Conservation (phyloP, 2,888 invertebrate species). For the Eledone cirrhosa region DNA sequence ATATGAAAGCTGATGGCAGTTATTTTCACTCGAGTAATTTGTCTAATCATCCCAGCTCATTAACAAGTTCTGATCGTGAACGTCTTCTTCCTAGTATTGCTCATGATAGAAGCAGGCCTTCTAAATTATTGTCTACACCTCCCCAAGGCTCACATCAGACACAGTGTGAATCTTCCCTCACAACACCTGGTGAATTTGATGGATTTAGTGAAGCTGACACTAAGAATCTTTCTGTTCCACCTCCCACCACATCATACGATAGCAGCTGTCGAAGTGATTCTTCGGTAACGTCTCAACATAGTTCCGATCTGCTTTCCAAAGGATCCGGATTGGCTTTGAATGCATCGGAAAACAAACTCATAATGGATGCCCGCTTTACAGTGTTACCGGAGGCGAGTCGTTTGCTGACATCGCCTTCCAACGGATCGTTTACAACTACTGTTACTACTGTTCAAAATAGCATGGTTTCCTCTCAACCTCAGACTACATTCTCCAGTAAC, state of each 20-base stretch:
- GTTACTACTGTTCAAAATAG: conserved; percentile 28
- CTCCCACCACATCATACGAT: neutral
- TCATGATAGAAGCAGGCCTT: conserved; percentile 22
- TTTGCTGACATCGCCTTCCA: conserved; percentile 26
- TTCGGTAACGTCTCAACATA: conserved; percentile 24
- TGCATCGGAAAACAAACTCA: conserved; percentile 31
- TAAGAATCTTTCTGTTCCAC: conserved; percentile 31
- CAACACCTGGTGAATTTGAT: conserved; percentile 33
- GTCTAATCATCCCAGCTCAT: conserved; percentile 27
- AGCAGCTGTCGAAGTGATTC: conserved; percentile 21
- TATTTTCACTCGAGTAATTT: conserved; percentile 20
- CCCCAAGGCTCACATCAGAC: conserved; percentile 17
- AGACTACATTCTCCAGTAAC: conserved; percentile 24
- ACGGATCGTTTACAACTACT: conserved; percentile 3
- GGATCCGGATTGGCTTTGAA: neutral
- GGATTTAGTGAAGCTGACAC: conserved; percentile 36
- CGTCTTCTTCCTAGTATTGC: conserved; percentile 4
- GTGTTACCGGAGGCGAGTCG: conserved; percentile 30
- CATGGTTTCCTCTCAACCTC: conserved; percentile 20
- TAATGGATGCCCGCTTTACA: conserved; percentile 34
- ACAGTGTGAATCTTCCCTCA: conserved; percentile 33
- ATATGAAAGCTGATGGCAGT: conserved; percentile 18
- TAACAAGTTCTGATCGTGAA: neutral
- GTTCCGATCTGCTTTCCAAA: conserved; percentile 14
- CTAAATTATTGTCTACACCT: conserved; percentile 30